Percentiles rank a stretch among this genome's conserved stretches.
phyloP scores from a whole-genome alignment of 2,888 invertebrate genomes.

The Spodoptera picta region DNA sequence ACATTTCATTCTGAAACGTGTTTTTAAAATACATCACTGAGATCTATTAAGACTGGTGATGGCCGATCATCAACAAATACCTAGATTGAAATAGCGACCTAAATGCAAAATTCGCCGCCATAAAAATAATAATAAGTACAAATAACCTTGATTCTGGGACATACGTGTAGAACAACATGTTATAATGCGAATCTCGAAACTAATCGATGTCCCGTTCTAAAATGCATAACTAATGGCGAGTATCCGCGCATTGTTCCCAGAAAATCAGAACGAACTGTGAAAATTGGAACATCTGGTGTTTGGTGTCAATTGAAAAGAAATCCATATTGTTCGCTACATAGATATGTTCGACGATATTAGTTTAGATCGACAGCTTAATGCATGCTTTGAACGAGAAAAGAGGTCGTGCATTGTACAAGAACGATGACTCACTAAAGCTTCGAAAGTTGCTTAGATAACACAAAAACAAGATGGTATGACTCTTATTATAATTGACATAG shows the following conservation, averaged over 20 bases:
- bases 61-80: too few relatives aligned
- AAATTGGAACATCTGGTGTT: constrained; percentile 29
- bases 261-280: constrained; percentile 24
- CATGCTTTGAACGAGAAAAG: constrained; percentile 27
- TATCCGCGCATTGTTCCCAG: constrained; percentile 45
- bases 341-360: constrained; percentile 22
- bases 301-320: constrained; percentile 34
- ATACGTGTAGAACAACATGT: constrained; percentile 13
- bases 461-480: constrained; percentile 3
- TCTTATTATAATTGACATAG: constrained; percentile 31
- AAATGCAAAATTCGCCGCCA: too few relatives aligned
- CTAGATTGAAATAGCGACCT: too few relatives aligned
- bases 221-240: constrained; percentile 23
- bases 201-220: constrained; percentile 41
- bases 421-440: constrained; percentile 39
- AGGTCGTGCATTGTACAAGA: constrained; percentile 36
- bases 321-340: constrained; percentile 14
- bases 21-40: too few relatives aligned
- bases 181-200: constrained; percentile 25
- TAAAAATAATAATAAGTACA: not conserved
- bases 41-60: too few relatives aligned
- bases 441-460: constrained; percentile 27
- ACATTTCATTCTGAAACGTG: too few relatives aligned
- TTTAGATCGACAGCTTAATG: constrained; percentile 25
- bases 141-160: not conserved